Base-by-base conservation (phyloP, 2,888 invertebrate species). In the Neoitamus cyanurus region DNA sequence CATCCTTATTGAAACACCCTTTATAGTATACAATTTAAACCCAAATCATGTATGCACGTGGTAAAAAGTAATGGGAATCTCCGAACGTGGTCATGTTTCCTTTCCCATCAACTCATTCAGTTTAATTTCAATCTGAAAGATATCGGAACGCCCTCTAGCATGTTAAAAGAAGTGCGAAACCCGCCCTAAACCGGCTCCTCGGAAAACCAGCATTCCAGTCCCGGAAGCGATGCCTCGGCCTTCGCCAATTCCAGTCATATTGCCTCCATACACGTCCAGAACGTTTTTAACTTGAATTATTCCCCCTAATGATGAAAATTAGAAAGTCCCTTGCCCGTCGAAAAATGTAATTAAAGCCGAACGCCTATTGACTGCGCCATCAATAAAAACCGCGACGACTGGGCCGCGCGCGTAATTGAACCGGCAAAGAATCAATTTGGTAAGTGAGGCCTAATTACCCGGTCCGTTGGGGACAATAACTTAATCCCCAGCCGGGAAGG, bases 341-440 rank as follows among this genome's bases (percentile, higher is more conserved):
- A 75, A 37, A n/a, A 75, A 42, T 37, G 42, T 42, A 37, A 75
- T 75, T 75, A 75, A 75, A 42, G 28, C 11, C 36, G 37, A 73
- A 73, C 73, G 73, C 73, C 73, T 34, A 73, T 73, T 73, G 31
- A 36, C n/a, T 73, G 15, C 58, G 3, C 20, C 9, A 15, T 36
- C 20, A 13, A 25, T 25, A 75, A 30, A 42, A 13, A 25, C 1
- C 28, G 13, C 75, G 25, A 30, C 34, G 31, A 31, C 15, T 28
- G 11, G 28, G 30, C 73, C 7, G 73, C 15, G 25, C 42, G 42
- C 42, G 42, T 75, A 75, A 75, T 75, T 75, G 42, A 37, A 75
- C 37, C 37, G 28, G 75, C 42, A 75, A 75, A 75, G 75, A 75
- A 75, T 75, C 75, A 75, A 75, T 75, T 75, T 75, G 15, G 42